A percentile compares a stretch with the other conserved stretches of the same genome.
These are phyloP conservation scores for Lanistes nyassanus DNA, from an alignment of 1,140 invertebrate genomes.

Conservation along the genomic window DNA sequence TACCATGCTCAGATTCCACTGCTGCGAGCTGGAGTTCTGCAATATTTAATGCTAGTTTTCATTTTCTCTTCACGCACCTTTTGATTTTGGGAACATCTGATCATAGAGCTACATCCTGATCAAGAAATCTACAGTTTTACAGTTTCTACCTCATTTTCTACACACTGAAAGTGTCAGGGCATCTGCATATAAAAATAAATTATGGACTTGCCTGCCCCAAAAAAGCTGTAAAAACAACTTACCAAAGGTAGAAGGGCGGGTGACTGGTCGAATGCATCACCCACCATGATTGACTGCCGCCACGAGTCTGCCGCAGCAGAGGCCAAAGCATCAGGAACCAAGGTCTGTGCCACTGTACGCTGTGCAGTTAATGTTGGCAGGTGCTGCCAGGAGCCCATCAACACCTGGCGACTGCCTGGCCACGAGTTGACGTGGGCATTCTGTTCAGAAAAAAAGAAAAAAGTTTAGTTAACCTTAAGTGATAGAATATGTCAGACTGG, in stretches of 20 bases:
- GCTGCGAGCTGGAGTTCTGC: constrained; percentile 49
- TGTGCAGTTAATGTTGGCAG: constrained; percentile 72
- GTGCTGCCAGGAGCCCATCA: constrained; percentile 90
- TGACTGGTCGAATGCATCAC: constrained; percentile 74
- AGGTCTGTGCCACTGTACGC: constrained; percentile 77
- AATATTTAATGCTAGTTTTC: constrained; percentile 12
- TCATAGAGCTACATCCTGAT: too few species aligned
- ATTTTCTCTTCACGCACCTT: too few species aligned
- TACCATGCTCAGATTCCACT: constrained; percentile 59
- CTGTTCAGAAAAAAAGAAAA: too few species aligned
- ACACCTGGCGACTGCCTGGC: constrained; percentile 79
- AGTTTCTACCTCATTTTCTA: too few species aligned
- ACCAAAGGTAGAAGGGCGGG: constrained; percentile 74
- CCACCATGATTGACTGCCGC: constrained; percentile 76
- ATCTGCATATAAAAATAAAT: too few species aligned
- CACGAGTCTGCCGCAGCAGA: constrained; percentile 72
- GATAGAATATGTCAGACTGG: too few species aligned
- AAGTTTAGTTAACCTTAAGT: too few species aligned
- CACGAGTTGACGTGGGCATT: constrained; percentile 82
- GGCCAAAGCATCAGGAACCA: constrained; percentile 69
- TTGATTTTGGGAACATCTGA: too few species aligned
- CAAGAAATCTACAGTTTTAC: too few species aligned
- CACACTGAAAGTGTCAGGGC: too few species aligned
- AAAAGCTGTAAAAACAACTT: constrained; percentile 15
- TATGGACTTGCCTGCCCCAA: too few species aligned